Conservation (phyloP, 2,888 invertebrate species). For the Mythimna pallens region DNA sequence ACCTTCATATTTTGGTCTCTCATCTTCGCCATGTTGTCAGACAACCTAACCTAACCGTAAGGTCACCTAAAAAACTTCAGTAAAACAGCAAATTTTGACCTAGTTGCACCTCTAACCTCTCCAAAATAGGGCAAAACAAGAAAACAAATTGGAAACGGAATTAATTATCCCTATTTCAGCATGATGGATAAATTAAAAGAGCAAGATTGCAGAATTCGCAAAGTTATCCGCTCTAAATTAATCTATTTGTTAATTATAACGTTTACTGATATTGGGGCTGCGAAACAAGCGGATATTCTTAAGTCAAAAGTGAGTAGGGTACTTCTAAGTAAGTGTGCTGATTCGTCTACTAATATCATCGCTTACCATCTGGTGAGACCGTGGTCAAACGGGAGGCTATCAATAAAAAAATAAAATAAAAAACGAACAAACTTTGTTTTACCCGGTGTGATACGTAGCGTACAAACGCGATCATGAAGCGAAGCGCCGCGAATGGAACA, state of each 20-base stretch:
- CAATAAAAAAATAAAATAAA: no score
- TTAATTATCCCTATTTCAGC: constrained; percentile 27
- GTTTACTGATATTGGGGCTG: constrained; percentile 47
- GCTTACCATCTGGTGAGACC: no score
- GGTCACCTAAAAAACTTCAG: not conserved
- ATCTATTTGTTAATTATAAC: constrained; percentile 65
- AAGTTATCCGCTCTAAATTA: constrained; percentile 58
- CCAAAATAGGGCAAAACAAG: not conserved
- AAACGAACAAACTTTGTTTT: no score
- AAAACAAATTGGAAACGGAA: constrained; percentile 20
- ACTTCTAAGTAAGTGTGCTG: no score
- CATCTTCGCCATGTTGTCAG: not conserved
- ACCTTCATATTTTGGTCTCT: no score
- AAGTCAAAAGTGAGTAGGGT: no score
- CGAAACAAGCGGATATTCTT: constrained; percentile 17
- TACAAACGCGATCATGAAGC: no score
- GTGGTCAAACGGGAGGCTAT: no score
- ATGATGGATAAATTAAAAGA: constrained; percentile 61
- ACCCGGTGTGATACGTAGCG: no score
- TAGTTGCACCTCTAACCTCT: constrained; percentile 17
- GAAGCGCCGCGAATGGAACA: no score
- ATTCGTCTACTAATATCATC: no score
- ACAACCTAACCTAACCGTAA: not conserved
- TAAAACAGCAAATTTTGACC: constrained; percentile 17
- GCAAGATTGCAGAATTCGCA: constrained; percentile 48